Conservation (phyloP, 2,888 invertebrate species). For the Sisyra terminalis region DNA sequence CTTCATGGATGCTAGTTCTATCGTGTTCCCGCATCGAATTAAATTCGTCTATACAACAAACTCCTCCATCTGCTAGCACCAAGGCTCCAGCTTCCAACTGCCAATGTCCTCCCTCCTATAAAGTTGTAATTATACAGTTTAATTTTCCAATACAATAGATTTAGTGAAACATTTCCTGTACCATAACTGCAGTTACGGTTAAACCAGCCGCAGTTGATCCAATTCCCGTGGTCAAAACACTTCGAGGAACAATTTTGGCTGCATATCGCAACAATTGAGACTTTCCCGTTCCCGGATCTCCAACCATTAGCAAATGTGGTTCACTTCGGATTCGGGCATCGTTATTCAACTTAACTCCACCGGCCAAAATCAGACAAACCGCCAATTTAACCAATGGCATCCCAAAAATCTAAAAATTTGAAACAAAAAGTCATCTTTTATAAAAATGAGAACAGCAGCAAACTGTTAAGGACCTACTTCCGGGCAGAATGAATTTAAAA, state of each 20-base stretch:
- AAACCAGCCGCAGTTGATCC: conserved; percentile 78
- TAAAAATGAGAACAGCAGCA: conserved; percentile 3
- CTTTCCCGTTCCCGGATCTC: conserved; percentile 82
- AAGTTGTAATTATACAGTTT: no score
- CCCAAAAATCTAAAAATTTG: conserved; percentile 56
- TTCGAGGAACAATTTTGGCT: conserved; percentile 45
- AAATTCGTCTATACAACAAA: conserved; percentile 87
- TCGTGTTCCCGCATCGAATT: conserved; percentile 71
- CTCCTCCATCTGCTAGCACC: conserved; percentile 74
- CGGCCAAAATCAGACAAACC: conserved; percentile 47
- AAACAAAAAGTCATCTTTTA: conserved; percentile 4
- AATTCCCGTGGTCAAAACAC: conserved; percentile 72
- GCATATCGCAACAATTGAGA: conserved; percentile 68
- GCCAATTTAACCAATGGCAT: conserved; percentile 75
- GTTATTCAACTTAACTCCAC: conserved; percentile 32
- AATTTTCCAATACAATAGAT: no score
- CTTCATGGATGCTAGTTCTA: conserved; percentile 73
- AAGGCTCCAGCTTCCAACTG: conserved; percentile 81
- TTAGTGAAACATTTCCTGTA: conserved; percentile 21
- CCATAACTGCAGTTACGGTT: conserved; percentile 74
- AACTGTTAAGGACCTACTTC: conserved; percentile 33
- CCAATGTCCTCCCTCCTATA: conserved; percentile 77
- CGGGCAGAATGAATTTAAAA: conserved; percentile 69
- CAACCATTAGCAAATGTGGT: conserved; percentile 70
- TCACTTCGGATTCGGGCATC: conserved; percentile 50